Evolutionary conservation across 2,888 invertebrate genomes (phyloP), one percentile per base, ranked within the genome.

Genomic region (Pseudococcus viburni): DNA sequence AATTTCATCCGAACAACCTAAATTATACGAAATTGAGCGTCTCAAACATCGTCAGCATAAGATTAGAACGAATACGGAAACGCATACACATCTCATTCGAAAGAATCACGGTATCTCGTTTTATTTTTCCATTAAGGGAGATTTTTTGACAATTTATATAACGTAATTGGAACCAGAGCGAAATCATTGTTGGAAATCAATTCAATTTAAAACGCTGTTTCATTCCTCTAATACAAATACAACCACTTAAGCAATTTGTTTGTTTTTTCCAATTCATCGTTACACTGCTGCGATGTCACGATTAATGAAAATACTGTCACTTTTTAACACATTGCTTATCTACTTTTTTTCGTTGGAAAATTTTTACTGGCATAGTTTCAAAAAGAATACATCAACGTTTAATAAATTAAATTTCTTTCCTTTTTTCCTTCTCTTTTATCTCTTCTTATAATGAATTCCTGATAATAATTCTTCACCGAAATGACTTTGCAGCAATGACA

Each of bases 281-380:
- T 19, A 68, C 68, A 33, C 4, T 51, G 46, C 73, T 73, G 33
- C 22, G 11, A 19, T 73, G 73, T 73, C 73, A 73, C 73, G 73
- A 73, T 73, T 73, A 73, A 73, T 73, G 73, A 73, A 73, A 73
- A 73, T 73, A 73, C 73, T 73, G 73, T 73, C 73, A 73, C 73
- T 33, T 73, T 73, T 73, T 73, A 73, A 73, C 73, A 33, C 33
- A 73, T 19, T 73, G 73, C 73, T 73, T 73, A 73, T 73, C 9
- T 33, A 73, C 12, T 73, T 73, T 73, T 39, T 73, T 73, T 33
- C 73, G 73, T 33, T 73, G 48, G 42, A 33, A 33, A 73, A 73
- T 33, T 73, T 73, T 73, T 9, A 22, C 73, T 73, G 73, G 73
- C 73, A 73, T 73, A 33, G 73, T 73, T 73, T 73, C 73, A 73